These are phyloP conservation scores for Tringa solitaria DNA, from an alignment of 2,113 vertebrate species.

Conservation along the genomic window DNA sequence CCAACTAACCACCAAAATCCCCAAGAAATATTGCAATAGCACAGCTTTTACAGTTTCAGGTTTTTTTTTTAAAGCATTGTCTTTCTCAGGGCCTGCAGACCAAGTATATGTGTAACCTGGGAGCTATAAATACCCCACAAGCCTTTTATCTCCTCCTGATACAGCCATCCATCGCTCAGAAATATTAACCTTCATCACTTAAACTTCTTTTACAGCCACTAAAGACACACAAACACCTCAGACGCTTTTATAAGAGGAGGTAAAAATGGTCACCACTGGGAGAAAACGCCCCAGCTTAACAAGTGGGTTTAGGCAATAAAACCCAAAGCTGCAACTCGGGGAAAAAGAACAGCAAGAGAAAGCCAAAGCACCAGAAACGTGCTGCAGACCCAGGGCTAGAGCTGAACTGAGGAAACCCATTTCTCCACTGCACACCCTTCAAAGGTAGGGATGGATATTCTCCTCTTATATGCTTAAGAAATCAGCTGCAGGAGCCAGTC, in stretches of 20 bases:
- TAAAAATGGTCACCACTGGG: not conserved
- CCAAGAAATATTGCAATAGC: not conserved
- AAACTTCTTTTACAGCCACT: not conserved
- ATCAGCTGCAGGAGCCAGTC: not conserved
- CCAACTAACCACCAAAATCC: too few species aligned
- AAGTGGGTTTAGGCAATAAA: not conserved
- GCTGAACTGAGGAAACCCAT: fast-evolving
- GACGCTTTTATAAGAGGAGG: not conserved
- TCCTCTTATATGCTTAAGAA: not conserved
- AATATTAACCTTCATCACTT: not conserved
- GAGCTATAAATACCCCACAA: not conserved
- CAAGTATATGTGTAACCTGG: not conserved
- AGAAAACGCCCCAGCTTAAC: not conserved
- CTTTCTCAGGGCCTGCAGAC: not conserved
- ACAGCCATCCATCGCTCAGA: not conserved
- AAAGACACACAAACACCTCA: not conserved
- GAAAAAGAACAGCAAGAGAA: not conserved
- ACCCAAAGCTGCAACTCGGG: not conserved
- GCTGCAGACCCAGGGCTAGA: not conserved
- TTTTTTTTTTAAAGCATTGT: not conserved
- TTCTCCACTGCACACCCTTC: fast-evolving
- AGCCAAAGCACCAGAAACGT: not conserved
- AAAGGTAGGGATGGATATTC: fast-evolving
- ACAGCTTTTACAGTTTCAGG: too few species aligned
- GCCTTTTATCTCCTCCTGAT: not conserved